Base-by-base conservation (phyloP, 2,888 invertebrate species). In the Aleiodes testaceus region DNA sequence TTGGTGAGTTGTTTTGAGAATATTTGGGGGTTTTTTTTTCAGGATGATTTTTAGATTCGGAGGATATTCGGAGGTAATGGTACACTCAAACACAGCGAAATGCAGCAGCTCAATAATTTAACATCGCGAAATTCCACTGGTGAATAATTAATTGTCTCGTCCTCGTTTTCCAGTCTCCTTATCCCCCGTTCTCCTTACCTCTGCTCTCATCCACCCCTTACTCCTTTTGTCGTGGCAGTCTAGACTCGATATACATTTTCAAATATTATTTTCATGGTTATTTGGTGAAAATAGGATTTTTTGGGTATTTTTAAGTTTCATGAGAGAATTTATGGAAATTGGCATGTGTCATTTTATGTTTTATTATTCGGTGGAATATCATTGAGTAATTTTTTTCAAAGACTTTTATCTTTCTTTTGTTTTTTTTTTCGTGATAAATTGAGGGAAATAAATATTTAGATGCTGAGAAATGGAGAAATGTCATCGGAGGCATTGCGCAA, bases 141-240 rank as follows among this genome's bases (percentile, higher is more conserved):
- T 85, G 82, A 85, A 86, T 82, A 82, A 85, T 85, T 86, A 82
- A 85, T 79, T 75, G 77, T 81, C 79, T 81, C 81, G 80, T 81
- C 80, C 77, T 73, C 70, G 52, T 72, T 76, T 77, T 77, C 72
- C 70, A 74, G 69, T 69, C 66, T 52, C 63, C 63, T 71, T 68
- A 71, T 66, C 59, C 69, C 49, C 55, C 69, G 53, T 55, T 69
- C 66, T 63, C 64, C 53, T 50, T 75, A 72, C 22, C 61, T 49
- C 52, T 49, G 42, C 72, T 50, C 71, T 53, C 67, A 59, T 55
- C 67, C 67, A 49, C 65, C 63, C 63, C 73, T 63, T 63, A 71
- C 67, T 78, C 76, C 71, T 61, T 74, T 73, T 76, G 72, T 59
- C 59, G 61, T 74, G 30, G 63, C 22, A 52, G 53, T 69, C 64